Percentiles rank a stretch among this genome's conserved stretches.
phyloP scores from a whole-genome alignment of 2,888 invertebrate genomes.

The Epinotia demarniana region DNA sequence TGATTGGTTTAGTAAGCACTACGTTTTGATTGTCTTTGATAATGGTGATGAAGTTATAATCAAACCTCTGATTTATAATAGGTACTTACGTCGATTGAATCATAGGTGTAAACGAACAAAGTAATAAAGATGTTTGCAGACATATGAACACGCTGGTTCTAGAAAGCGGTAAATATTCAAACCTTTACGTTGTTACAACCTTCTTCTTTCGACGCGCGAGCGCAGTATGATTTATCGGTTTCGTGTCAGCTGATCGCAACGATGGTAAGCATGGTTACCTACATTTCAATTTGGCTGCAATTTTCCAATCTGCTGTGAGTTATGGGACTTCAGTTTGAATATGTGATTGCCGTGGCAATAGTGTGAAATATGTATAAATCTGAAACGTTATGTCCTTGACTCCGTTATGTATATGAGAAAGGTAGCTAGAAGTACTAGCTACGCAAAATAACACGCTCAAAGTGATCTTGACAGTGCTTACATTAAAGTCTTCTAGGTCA shows the following conservation, averaged over 20 bases:
- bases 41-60: no score
- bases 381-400: no score
- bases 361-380: background rate
- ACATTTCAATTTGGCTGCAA: slow-evolving; percentile 20
- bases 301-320: slow-evolving; percentile 9
- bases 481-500: no score
- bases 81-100: background rate
- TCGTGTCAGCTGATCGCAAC: slow-evolving; percentile 14
- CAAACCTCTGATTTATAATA: no score
- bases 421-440: no score
- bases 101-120: background rate
- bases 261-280: slow-evolving; percentile 7
- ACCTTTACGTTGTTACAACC: background rate
- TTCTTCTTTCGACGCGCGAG: background rate
- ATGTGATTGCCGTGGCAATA: background rate
- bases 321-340: background rate
- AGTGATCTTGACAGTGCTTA: no score
- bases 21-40: no score
- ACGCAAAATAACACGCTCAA: no score
- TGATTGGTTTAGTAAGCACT: no score
- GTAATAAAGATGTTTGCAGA: background rate
- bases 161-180: background rate
- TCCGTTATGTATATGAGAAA: no score
- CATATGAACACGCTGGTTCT: background rate
- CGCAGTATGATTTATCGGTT: slow-evolving; percentile 19